These are phyloP conservation scores for Neoaliturus tenellus DNA, from an alignment of 2,888 invertebrate species.

Conservation along the genomic window DNA sequence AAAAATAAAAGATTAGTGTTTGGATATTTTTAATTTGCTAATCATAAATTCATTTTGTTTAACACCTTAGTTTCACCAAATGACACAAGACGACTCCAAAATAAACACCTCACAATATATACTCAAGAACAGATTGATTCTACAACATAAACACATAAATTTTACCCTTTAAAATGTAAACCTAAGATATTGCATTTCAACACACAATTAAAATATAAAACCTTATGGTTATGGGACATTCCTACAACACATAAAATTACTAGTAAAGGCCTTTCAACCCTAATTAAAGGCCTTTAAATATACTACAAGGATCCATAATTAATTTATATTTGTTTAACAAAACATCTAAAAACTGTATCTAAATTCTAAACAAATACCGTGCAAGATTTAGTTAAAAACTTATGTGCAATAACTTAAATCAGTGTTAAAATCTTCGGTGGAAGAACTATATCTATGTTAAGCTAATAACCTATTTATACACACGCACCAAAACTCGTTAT, in stretches of 20 bases:
- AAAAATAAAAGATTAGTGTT: no score
- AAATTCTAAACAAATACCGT: neutral
- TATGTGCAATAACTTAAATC: conserved; percentile 13
- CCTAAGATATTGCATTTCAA: no score
- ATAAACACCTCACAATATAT: no score
- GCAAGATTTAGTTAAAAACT: neutral
- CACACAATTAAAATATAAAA: neutral
- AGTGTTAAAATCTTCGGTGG: conserved; percentile 47
- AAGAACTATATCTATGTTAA: conserved; percentile 44
- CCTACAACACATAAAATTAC: neutral
- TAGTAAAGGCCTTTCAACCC: neutral
- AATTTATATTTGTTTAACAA: neutral
- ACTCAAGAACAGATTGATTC: no score
- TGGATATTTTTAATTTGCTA: no score
- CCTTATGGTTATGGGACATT: neutral
- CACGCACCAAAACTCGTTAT: conserved; percentile 39
- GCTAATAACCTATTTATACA: neutral
- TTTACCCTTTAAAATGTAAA: no score
- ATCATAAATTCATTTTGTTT: no score
- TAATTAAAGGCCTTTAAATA: neutral
- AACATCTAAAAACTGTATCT: neutral
- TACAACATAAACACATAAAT: no score
- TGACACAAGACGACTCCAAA: no score
- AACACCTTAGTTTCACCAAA: no score
- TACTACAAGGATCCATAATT: no score